Percentiles rank a stretch among this genome's conserved stretches.
phyloP scores from a whole-genome alignment of 2,113 vertebrate species.

The Muscicapa adusta region DNA sequence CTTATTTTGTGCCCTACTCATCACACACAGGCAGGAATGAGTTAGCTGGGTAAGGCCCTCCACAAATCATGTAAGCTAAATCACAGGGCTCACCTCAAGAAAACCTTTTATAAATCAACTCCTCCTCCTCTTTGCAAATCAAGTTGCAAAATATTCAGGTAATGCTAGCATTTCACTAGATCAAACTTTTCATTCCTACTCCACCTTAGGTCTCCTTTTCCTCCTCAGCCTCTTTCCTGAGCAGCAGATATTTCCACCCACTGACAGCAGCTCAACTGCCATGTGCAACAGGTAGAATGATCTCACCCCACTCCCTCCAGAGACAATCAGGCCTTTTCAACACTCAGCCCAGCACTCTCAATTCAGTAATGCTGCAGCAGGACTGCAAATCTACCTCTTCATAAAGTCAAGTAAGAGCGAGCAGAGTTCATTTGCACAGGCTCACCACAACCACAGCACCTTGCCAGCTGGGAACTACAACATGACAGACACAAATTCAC shows the following conservation, averaged over 20 bases:
- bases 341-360: neutral
- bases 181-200: neutral
- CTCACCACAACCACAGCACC: neutral
- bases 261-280: neutral
- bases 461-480: neutral
- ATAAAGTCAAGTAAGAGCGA: neutral
- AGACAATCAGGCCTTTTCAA: neutral
- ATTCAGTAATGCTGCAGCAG: neutral
- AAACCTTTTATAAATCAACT: neutral
- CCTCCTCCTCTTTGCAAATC: neutral
- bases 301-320: neutral
- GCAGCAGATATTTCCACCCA: neutral
- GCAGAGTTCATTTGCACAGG: neutral
- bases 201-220: neutral
- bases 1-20: neutral
- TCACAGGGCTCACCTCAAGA: neutral
- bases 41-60: neutral
- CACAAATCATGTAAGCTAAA: neutral
- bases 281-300: fast-evolving
- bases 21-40: neutral
- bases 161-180: neutral
- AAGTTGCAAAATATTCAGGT: neutral
- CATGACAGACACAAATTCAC: neutral
- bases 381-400: neutral
- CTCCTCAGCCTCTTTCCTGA: neutral